phyloP scores from a whole-genome alignment of 2,797 vertebrate species.

The Xerus rutilus region DNA sequence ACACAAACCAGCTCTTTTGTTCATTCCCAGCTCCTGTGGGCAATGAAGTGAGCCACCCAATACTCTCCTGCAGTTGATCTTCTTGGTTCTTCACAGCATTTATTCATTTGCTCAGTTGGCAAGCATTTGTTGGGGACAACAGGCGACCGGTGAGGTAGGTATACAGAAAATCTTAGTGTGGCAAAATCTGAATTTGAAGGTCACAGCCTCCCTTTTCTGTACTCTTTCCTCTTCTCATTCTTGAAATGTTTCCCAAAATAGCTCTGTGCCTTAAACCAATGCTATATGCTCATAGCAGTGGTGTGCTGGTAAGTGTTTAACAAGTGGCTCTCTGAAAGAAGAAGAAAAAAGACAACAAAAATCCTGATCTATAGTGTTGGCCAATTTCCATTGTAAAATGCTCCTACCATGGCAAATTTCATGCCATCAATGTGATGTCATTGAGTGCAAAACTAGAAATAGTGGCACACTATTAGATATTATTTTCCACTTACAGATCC shows the following conservation, averaged over 20 bases:
- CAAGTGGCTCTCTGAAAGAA: neutral
- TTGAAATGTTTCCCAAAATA: neutral
- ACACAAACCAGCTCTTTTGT: neutral
- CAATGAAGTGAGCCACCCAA: neutral
- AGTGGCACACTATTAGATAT: neutral
- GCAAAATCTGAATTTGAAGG: neutral
- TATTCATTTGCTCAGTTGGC: neutral
- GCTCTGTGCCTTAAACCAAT: neutral
- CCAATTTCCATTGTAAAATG: neutral
- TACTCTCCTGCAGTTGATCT: neutral
- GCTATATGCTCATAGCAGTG: neutral
- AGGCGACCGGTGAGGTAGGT: neutral
- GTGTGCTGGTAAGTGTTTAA: neutral
- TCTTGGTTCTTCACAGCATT: neutral
- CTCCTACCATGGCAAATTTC: neutral
- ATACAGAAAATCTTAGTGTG: neutral
- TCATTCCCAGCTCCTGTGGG: neutral
- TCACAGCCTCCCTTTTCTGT: neutral
- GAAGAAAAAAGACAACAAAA: neutral
- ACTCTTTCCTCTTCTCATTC: neutral
- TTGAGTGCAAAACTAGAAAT: neutral
- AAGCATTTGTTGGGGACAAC: neutral
- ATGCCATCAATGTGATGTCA: neutral
- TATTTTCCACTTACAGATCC: neutral
- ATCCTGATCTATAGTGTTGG: neutral